Percentiles rank a stretch among this genome's conserved stretches.
phyloP scores from a whole-genome alignment of 2,888 invertebrate genomes.

The Lepidochitona cinerea region DNA sequence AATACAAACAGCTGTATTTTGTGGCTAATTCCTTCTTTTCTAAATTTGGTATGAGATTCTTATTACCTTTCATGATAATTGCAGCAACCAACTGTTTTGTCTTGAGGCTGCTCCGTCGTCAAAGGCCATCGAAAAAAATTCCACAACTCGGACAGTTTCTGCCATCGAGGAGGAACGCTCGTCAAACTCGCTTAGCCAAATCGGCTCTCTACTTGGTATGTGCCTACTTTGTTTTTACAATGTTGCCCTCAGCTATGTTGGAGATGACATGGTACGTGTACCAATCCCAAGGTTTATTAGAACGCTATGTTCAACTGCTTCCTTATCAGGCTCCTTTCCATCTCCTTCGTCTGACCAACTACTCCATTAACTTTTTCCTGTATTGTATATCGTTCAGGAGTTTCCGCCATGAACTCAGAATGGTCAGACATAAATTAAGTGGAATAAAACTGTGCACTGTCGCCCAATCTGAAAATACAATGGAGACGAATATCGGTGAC shows the following conservation, averaged over 20 bases:
- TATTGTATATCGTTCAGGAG: slow-evolving; percentile 2
- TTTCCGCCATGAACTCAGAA: slow-evolving; percentile 5
- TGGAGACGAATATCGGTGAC: neutral
- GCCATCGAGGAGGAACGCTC: neutral
- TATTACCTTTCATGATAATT: neutral
- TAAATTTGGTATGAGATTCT: neutral
- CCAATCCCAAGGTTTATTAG: neutral
- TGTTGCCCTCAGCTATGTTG: neutral
- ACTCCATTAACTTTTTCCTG: slow-evolving; percentile 3
- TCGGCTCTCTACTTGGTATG: neutral
- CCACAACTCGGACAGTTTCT: neutral
- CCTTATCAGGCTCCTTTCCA: slow-evolving; percentile 1
- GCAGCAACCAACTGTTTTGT: neutral
- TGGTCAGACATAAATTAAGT: neutral
- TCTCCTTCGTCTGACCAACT: slow-evolving; percentile 1
- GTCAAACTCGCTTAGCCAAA: neutral
- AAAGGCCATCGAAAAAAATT: neutral
- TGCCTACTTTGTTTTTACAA: neutral
- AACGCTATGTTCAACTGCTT: neutral
- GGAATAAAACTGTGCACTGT: neutral
- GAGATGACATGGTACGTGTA: neutral
- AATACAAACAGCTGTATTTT: neutral
- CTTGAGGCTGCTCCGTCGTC: neutral
- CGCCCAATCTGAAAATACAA: neutral
- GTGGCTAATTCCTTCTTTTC: neutral